These are phyloP conservation scores for Leptinotarsa juncta DNA, from an alignment of 2,888 invertebrate genomes.

Conservation along the genomic window DNA sequence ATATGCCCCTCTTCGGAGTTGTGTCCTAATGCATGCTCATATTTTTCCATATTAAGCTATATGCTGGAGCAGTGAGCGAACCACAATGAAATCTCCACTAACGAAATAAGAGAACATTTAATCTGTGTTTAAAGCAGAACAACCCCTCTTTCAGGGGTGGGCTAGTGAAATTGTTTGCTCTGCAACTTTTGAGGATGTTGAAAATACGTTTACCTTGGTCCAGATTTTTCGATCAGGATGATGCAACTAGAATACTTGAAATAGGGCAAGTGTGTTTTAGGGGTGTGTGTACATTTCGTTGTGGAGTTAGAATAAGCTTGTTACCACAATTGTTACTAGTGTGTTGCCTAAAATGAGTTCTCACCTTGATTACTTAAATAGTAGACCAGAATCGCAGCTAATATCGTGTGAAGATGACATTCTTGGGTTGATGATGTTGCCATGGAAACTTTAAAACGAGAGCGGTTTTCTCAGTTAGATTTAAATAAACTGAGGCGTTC, in stretches of 20 bases:
- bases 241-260: neutral
- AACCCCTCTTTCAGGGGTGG: slow-evolving; percentile 27
- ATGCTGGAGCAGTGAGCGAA: neutral
- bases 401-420: too few species aligned
- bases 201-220: neutral
- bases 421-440: too few species aligned
- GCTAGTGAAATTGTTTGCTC: slow-evolving; percentile 4
- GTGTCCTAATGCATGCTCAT: neutral
- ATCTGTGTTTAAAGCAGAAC: slow-evolving; percentile 23
- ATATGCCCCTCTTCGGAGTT: neutral
- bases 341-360: too few species aligned
- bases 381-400: too few species aligned
- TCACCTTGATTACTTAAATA: too few species aligned
- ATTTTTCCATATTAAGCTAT: neutral
- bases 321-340: too few species aligned
- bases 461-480: too few species aligned
- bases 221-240: neutral
- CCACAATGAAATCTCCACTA: slow-evolving; percentile 17
- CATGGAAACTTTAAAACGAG: too few species aligned
- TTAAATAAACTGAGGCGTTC: too few species aligned
- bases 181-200: neutral
- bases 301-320: too few species aligned
- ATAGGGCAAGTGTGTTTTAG: too few species aligned
- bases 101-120: slow-evolving; percentile 31
- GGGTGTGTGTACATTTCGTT: too few species aligned